phyloP scores from a whole-genome alignment of 2,113 vertebrate genomes.

The Prunella himalayana region DNA sequence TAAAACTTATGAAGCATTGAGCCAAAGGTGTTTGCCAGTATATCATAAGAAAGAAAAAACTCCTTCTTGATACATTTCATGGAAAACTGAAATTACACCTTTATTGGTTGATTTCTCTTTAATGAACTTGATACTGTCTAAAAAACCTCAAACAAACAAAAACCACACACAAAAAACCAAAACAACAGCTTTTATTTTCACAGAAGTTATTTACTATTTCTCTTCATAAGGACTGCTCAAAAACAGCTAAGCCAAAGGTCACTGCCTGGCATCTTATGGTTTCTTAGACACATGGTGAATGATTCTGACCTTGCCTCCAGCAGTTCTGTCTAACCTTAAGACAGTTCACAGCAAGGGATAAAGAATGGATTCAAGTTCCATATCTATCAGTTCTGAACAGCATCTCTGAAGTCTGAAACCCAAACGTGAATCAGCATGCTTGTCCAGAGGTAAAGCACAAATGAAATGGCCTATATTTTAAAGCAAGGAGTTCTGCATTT shows the following conservation, averaged over 20 bases:
- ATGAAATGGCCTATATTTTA: background rate
- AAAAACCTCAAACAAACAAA: background rate
- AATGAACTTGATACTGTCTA: background rate
- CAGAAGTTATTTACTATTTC: background rate
- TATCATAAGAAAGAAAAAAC: background rate
- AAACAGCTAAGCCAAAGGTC: background rate
- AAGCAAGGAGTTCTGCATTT: background rate
- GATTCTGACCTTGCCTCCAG: background rate
- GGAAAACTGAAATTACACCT: background rate
- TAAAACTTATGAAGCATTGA: background rate
- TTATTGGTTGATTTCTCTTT: background rate
- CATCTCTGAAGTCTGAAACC: background rate
- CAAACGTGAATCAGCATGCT: rapidly evolving
- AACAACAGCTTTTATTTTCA: background rate
- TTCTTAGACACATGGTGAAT: background rate
- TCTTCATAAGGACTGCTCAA: background rate
- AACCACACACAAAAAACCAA: rapidly evolving
- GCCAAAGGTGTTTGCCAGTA: background rate
- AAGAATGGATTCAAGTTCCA: background rate
- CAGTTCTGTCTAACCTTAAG: background rate
- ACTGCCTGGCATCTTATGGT: background rate
- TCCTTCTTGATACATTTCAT: background rate
- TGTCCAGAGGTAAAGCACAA: background rate
- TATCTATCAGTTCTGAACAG: background rate
- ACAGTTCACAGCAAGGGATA: background rate